Conservation (phyloP, 2,797 vertebrate species). For the Fundulus diaphanus region DNA sequence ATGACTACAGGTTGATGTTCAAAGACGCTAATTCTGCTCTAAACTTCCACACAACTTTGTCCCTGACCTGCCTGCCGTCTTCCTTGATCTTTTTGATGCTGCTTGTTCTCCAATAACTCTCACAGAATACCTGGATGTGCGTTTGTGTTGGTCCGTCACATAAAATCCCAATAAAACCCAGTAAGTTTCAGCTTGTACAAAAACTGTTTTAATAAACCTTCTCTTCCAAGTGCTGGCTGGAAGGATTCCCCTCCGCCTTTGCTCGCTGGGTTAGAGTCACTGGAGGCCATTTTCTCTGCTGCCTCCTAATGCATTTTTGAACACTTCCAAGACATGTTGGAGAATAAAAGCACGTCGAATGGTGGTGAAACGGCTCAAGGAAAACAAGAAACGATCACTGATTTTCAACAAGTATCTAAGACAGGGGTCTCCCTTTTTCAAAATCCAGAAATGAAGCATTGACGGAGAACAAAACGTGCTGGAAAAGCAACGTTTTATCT, state of each 20-base stretch:
- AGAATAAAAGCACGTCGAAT: neutral
- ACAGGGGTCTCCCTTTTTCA: neutral
- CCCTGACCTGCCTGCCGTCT: no score
- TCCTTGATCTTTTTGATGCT: no score
- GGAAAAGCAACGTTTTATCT: neutral
- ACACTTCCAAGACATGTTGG: neutral
- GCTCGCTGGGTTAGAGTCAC: neutral
- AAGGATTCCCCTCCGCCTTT: neutral
- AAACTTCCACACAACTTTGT: no score
- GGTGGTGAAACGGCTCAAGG: neutral
- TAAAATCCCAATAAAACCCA: neutral
- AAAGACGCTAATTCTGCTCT: no score
- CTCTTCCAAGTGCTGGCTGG: neutral
- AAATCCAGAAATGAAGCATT: neutral
- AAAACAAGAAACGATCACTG: neutral
- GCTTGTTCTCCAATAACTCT: neutral
- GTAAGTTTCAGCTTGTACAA: neutral
- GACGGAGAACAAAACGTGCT: neutral
- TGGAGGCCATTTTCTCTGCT: neutral
- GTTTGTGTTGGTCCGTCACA: neutral
- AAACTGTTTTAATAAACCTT: neutral
- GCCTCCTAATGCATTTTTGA: neutral
- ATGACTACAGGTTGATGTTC: no score
- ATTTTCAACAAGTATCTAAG: neutral
- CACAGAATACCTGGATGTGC: neutral